These are phyloP conservation scores for Paradisaea rubra DNA, from an alignment of 2,113 vertebrate genomes.

Conservation along the genomic window DNA sequence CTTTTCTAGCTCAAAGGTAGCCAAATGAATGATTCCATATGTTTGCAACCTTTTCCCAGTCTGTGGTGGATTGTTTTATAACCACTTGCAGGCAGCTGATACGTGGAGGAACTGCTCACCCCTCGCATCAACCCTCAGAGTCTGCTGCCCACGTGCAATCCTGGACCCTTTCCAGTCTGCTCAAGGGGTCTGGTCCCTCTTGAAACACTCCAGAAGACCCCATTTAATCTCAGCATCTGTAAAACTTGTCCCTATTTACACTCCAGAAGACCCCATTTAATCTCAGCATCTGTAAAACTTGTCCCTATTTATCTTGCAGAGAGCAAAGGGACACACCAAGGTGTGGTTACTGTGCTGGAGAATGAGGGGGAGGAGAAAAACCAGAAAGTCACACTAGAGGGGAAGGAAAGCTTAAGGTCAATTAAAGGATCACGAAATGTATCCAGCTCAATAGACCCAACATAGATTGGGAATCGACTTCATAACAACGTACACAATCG, in stretches of 20 bases:
- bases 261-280: background rate
- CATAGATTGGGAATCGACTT: background rate
- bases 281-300: background rate
- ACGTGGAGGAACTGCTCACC: background rate
- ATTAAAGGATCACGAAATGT: background rate
- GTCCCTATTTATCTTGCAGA: background rate
- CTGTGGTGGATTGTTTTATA: background rate
- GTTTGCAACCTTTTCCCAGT: background rate
- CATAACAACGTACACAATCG: fast-evolving
- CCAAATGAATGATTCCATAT: background rate
- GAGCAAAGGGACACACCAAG: background rate
- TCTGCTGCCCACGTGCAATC: background rate
- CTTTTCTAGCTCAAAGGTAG: background rate
- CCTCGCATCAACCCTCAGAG: background rate
- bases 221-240: background rate
- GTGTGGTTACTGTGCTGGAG: background rate
- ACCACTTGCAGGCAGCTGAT: background rate
- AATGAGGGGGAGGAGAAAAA: background rate
- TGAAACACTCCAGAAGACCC: background rate
- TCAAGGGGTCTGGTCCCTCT: background rate
- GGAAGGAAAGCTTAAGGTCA: background rate
- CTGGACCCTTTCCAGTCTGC: background rate
- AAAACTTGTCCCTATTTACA: background rate
- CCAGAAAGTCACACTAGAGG: fast-evolving
- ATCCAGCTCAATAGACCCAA: background rate